Evolutionary conservation across 1,140 invertebrate species (phyloP), one percentile per base, ranked within the genome.

Genomic region (Achroia grisella): DNA sequence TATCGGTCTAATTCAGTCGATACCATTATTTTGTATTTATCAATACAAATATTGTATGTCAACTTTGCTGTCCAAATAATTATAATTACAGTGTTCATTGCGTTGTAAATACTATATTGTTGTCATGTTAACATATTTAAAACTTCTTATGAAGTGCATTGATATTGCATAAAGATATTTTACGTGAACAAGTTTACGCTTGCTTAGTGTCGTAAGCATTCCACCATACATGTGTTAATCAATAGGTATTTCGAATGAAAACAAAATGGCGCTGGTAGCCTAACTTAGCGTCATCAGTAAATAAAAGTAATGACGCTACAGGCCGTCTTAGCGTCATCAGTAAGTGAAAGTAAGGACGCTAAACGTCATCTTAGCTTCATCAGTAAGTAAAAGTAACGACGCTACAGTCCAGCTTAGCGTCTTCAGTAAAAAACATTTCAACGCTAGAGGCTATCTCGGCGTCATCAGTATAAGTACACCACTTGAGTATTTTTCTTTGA

Each of bases 21-120:
- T n/a, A n/a, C n/a, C n/a, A n/a, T n/a, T n/a, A n/a, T n/a, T n/a
- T n/a, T 32, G 8, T 32, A 32, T 32, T 3, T 32, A 32, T 32
- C 30, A 32, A 32, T 32, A 32, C 31, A n/a, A 9, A n/a, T 5
- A 2, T 32, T 32, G 10, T 41, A 40, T 44, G 40, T 11, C 31
- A 37, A 56, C 47, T 70, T 71, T 64, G 67, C 64, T 67, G 61
- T 23, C 17, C 48, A 56, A 45, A 42, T 52, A 57, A 61, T 55
- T 76, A 71, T 75, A 75, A 75, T 74, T 80, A 75, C 70, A 74
- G 65, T 76, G 71, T 73, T 71, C 52, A 72, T 45, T 57, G 42
- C 45, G 23, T 64, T 64, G 62, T 64, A 64, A 61, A 64, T 64
- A 61, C 36, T 49, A 36, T 57, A 55, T 46, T 56, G 60, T 64